Evolutionary conservation across 1,140 invertebrate species (phyloP).

Genomic region (Dinoponera quadriceps): DNA sequence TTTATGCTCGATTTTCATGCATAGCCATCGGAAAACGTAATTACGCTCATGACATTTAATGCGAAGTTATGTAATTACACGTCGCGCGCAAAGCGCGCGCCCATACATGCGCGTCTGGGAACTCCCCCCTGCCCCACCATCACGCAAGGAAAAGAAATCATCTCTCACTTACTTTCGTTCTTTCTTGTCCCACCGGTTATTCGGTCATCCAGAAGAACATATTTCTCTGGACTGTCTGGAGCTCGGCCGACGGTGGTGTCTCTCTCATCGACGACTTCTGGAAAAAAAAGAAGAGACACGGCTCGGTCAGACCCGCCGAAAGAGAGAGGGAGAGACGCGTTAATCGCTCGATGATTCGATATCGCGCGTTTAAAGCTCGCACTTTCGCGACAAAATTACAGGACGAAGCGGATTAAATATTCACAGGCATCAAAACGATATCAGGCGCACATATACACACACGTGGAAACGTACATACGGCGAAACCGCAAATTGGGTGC

Average conservation of each 20-base stretch:
- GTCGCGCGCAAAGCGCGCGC: conserved; percentile 32
- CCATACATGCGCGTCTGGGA: too few species aligned
- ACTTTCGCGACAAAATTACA: conserved; percentile 6
- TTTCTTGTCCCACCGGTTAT: conserved; percentile 58
- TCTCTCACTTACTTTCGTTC: conserved; percentile 66
- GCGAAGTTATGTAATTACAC: conserved; percentile 57
- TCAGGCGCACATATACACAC: background rate
- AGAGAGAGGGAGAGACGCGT: too few species aligned
- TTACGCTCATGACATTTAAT: conserved; percentile 61
- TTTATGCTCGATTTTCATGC: conserved; percentile 58
- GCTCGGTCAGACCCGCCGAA: background rate
- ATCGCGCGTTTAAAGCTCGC: background rate
- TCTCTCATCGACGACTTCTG: conserved; percentile 47
- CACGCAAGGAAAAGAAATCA: too few species aligned
- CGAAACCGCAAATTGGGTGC: conserved; percentile 55
- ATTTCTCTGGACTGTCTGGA: conserved; percentile 26
- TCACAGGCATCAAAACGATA: conserved; percentile 43
- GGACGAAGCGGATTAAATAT: conserved; percentile 47
- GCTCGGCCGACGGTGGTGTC: too few species aligned
- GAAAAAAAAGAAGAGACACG: conserved; percentile 2
- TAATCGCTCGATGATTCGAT: background rate
- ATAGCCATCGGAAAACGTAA: conserved; percentile 57
- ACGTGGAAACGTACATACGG: background rate
- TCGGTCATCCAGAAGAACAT: conserved; percentile 60
- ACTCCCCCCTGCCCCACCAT: too few species aligned